These are phyloP conservation scores for Metridium senile DNA, from an alignment of 92 coral and sea anemone genomes.

Conservation along the genomic window DNA sequence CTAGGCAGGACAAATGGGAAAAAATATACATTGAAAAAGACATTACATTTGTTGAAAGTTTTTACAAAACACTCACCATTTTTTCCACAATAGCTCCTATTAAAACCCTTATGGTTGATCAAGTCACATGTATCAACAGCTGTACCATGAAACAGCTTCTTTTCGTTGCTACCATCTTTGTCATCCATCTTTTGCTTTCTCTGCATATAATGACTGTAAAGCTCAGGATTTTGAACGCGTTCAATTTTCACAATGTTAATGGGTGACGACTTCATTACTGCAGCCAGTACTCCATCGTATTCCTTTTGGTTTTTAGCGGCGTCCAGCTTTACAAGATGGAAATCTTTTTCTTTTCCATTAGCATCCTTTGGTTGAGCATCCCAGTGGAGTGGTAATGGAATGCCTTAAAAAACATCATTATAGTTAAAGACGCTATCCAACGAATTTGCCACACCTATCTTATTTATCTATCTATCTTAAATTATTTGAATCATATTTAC, in stretches of 20 bases:
- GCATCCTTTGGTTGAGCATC: slow-evolving; percentile 63
- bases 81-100: slow-evolving; percentile 62
- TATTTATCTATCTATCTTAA: too few relatives aligned
- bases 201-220: slow-evolving; percentile 33
- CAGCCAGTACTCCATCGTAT: slow-evolving; percentile 27
- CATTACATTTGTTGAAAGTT: too few relatives aligned
- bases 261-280: slow-evolving; percentile 19
- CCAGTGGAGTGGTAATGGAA: slow-evolving; percentile 61
- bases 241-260: slow-evolving; percentile 45
- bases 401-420: slow-evolving; percentile 15
- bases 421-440: too few relatives aligned
- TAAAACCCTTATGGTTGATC: slow-evolving; percentile 56
- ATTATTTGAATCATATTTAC: too few relatives aligned
- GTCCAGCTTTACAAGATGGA: slow-evolving; percentile 58
- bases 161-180: slow-evolving; percentile 64
- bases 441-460: too few relatives aligned
- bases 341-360: slow-evolving; percentile 51
- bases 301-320: slow-evolving; percentile 42
- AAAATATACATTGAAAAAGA: too few relatives aligned
- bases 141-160: slow-evolving; percentile 63
- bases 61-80: slow-evolving; percentile 45
- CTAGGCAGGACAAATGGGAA: too few relatives aligned
- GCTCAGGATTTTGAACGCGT: slow-evolving; percentile 64
- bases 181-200: slow-evolving; percentile 65
- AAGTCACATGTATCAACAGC: slow-evolving; percentile 16